These are phyloP conservation scores for Syngnathus floridae DNA, from an alignment of 2,113 vertebrate species.

Conservation along the genomic window DNA sequence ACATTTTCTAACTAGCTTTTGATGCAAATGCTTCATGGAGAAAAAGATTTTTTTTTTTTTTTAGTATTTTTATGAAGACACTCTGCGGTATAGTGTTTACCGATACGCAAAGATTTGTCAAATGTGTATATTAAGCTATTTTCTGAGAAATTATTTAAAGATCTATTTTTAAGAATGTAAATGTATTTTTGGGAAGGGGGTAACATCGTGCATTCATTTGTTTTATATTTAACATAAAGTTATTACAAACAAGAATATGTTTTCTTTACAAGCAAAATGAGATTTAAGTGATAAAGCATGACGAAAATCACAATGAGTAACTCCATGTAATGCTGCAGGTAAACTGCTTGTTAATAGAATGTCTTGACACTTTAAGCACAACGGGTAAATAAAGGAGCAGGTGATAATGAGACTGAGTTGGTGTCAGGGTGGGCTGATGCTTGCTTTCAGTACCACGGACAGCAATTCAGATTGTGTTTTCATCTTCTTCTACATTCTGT, in stretches of 20 bases:
- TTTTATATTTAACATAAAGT: slow-evolving; percentile 54
- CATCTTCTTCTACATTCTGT: slow-evolving; percentile 15
- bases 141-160: slow-evolving; percentile 75
- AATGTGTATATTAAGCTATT: slow-evolving; percentile 72
- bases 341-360: neutral
- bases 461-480: slow-evolving; percentile 49
- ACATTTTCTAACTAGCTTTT: neutral
- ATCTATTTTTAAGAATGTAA: slow-evolving; percentile 75
- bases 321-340: no score
- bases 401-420: slow-evolving; percentile 7
- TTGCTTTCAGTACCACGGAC: slow-evolving; percentile 73
- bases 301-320: neutral
- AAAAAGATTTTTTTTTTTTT: slow-evolving; percentile 24
- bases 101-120: slow-evolving; percentile 60
- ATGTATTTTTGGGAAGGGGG: slow-evolving; percentile 38
- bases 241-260: slow-evolving; percentile 34
- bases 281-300: neutral
- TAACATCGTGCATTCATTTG: slow-evolving; percentile 40
- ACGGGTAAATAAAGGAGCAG: no score
- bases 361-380: neutral
- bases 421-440: slow-evolving; percentile 55
- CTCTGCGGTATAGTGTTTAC: slow-evolving; percentile 40
- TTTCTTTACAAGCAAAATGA: slow-evolving; percentile 24
- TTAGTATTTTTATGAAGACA: slow-evolving; percentile 10
- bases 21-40: slow-evolving; percentile 38